Base-by-base conservation (phyloP, 2,888 invertebrate species). In the Brassicogethes aeneus region DNA sequence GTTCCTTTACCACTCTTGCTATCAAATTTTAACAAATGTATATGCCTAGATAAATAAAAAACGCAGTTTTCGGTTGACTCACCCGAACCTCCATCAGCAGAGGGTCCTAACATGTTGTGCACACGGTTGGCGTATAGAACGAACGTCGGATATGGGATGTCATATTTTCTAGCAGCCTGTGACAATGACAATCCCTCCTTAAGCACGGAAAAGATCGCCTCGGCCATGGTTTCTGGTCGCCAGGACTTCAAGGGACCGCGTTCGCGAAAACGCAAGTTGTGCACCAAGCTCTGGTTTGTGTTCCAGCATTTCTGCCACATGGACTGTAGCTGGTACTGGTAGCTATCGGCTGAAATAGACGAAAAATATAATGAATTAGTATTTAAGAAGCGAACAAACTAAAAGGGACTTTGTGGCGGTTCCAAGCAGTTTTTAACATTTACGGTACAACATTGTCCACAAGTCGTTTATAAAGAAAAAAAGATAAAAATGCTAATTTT, bases 301-400 rank as follows among this genome's bases (percentile, higher is more conserved):
- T 87, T 91, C 91, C 91, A 92, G 70, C 91, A 91, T 69, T 91
- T 92, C 70, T 92, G 91, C 92, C 92, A 92, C 84, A 91, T 88
- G 43, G 88, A 89, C 70, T 92, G 92, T 66, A 92, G 73, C 70
- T 92, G 91, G 70, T 91, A 91, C 70, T 92, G 91, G 77, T 92
- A 92, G 76, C 89, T 90, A 77, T 90, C 90, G 82, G 84, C 80
- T 85, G 83, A 66, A 71, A 66, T 48, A 52, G 54, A 59, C 34
- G 15, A 41, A 50, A 46, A 49, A 51, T 42, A 31, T 31, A 36
- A 44, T 34, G 44, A 45, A 48, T 53, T 51, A 50, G 49, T 47
- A 46, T 41, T 14, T 41, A n/a, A n/a, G n/a, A n/a, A n/a, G n/a
- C 16, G 40, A 32, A 39, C 32, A 33, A 29, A 39, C 15, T 23